These are phyloP conservation scores for Calephelis virginiensis DNA, from an alignment of 1,140 invertebrate species.

Conservation along the genomic window DNA sequence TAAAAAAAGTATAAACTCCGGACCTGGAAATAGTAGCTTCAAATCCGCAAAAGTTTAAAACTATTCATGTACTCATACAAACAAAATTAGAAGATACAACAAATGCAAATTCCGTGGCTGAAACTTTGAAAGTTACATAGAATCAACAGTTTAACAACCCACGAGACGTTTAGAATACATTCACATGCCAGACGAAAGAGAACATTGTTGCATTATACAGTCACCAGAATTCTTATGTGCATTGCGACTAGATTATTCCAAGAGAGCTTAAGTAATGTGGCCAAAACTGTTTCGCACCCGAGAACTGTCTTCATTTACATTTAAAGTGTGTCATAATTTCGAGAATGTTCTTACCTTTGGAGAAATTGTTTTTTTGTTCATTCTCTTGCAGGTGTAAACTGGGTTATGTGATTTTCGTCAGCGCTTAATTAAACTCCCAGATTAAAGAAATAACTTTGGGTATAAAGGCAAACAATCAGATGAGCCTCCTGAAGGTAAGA, in stretches of 20 bases:
- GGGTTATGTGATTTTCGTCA: too few species aligned
- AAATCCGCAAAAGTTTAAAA: not conserved
- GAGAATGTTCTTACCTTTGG: constrained; percentile 4
- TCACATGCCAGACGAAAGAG: constrained; percentile 1
- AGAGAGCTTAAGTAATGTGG: constrained; percentile 16
- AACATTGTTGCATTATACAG: constrained; percentile 29
- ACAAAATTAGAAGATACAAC: not conserved
- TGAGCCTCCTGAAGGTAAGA: too few species aligned
- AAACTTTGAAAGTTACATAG: constrained; percentile 5
- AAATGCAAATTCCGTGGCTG: not conserved
- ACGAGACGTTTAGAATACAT: constrained; percentile 22
- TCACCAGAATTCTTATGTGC: constrained; percentile 21
- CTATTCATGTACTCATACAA: not conserved
- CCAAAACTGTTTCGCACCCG: constrained; percentile 16
- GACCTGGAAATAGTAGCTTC: not conserved
- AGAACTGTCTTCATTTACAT: constrained; percentile 15
- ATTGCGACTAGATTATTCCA: constrained; percentile 9
- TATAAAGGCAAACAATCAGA: too few species aligned
- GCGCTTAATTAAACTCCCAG: too few species aligned
- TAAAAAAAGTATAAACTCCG: too few species aligned
- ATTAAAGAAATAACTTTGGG: too few species aligned
- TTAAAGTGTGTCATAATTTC: constrained; percentile 15
- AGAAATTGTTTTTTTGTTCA: not conserved
- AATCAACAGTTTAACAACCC: constrained; percentile 27
- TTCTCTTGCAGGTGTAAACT: not conserved